Evolutionary conservation across 2,888 invertebrate genomes (phyloP).

Genomic region (Trachelus troglodyta): DNA sequence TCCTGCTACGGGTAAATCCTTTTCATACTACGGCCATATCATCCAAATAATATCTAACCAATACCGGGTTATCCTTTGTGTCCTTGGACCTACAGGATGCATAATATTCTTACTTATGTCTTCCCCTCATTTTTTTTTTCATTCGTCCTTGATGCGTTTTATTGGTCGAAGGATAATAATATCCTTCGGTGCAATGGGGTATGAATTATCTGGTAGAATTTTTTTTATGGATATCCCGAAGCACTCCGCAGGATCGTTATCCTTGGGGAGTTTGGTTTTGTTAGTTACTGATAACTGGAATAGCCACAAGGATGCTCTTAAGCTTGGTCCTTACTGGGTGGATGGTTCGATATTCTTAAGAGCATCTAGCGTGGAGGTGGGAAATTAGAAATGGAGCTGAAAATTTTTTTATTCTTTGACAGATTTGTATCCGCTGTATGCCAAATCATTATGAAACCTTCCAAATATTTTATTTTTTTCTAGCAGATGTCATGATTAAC

Average conservation of each 20-base stretch:
- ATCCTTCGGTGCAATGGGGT: not conserved
- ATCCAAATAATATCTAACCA: not conserved
- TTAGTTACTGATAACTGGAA: not conserved
- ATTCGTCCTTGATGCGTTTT: not conserved
- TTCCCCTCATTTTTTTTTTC: not conserved
- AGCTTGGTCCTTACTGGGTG: no score
- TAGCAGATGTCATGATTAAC: no score
- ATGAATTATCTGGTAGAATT: not conserved
- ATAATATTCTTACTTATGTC: not conserved
- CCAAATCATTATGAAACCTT: no score
- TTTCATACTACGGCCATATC: not conserved
- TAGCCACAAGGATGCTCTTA: not conserved
- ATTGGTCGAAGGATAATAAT: not conserved
- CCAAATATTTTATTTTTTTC: no score
- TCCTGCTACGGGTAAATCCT: not conserved
- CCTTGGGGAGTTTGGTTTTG: not conserved
- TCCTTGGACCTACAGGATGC: not conserved
- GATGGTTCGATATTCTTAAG: no score
- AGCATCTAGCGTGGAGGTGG: no score
- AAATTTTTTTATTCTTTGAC: no score
- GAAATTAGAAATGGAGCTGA: no score
- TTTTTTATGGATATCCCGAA: not conserved
- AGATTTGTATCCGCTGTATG: no score
- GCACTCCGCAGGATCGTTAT: not conserved
- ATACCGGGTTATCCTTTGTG: not conserved